Percentiles rank a stretch among this genome's conserved stretches.
These are phyloP conservation scores for Petrolisthes manimaculis DNA, from an alignment of 2,888 invertebrate species.

Conservation along the genomic window DNA sequence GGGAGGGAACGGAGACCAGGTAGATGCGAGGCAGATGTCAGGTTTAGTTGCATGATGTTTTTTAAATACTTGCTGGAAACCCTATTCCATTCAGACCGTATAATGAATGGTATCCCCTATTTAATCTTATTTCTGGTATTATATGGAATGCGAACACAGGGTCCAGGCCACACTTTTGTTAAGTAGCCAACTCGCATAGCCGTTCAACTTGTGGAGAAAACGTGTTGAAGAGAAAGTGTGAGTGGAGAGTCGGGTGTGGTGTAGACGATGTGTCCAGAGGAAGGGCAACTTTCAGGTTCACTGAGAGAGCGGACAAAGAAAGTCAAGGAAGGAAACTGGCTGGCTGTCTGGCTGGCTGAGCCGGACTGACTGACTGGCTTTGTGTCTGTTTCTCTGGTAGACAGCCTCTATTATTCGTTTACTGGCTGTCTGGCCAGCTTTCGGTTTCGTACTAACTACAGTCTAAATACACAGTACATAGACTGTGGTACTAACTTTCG, in stretches of 20 bases:
- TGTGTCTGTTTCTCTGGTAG: background rate
- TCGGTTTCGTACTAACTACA: too few relatives aligned
- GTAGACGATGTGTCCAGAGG: background rate
- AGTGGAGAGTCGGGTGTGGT: background rate
- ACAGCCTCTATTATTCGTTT: too few relatives aligned
- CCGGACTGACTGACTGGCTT: background rate
- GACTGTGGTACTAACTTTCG: too few relatives aligned
- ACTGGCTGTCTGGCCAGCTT: too few relatives aligned
- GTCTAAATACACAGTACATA: too few relatives aligned
- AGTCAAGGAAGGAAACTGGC: background rate
- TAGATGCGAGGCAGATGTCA: too few relatives aligned
- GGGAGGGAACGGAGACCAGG: too few relatives aligned
- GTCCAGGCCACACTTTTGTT: too few relatives aligned
- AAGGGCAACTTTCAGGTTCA: constrained; percentile 7
- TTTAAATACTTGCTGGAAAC: too few relatives aligned
- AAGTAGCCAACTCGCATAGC: too few relatives aligned
- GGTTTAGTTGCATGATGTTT: too few relatives aligned
- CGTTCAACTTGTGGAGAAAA: background rate
- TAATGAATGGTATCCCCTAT: background rate
- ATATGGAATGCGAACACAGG: background rate
- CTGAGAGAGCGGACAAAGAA: constrained; percentile 10
- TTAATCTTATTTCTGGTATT: background rate
- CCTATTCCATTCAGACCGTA: too few relatives aligned
- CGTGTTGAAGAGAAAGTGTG: background rate
- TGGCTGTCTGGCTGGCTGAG: background rate